Conservation (phyloP, 1,140 invertebrate genomes). For the Ceratina calcarata region DNA sequence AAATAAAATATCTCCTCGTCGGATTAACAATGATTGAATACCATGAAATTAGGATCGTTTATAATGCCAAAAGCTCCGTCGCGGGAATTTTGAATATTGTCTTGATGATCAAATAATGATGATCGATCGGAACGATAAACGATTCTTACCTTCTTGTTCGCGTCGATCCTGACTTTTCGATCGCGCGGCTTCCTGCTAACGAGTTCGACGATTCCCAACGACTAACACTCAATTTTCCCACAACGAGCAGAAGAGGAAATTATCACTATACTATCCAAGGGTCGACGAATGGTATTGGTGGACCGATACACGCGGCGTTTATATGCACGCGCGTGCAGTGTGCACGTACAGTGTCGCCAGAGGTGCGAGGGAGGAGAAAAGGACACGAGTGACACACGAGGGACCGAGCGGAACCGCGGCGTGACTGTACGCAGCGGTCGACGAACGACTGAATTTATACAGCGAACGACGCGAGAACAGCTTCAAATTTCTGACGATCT, state of each 20-base stretch:
- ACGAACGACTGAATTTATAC: conserved; percentile 58
- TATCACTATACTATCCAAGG: conserved; percentile 59
- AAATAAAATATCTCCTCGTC: not conserved
- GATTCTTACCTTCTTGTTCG: conserved; percentile 50
- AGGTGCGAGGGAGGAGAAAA: conserved; percentile 26
- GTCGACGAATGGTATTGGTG: conserved; percentile 43
- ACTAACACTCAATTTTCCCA: conserved; percentile 51
- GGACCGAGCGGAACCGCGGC: conserved; percentile 5
- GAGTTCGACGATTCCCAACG: conserved; percentile 47
- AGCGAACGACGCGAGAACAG: not conserved
- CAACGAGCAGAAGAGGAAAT: conserved; percentile 56
- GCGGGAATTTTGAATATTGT: too few relatives aligned
- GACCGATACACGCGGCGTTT: not conserved
- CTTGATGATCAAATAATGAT: too few relatives aligned
- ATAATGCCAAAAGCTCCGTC: too few relatives aligned
- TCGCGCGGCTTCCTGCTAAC: conserved; percentile 18
- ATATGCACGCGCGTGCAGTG: not conserved
- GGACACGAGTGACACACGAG: conserved; percentile 17
- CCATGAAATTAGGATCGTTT: too few relatives aligned
- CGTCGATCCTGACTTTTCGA: not conserved
- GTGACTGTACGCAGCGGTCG: conserved; percentile 33
- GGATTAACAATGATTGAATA: too few relatives aligned
- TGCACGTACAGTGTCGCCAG: too few relatives aligned
- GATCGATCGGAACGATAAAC: too few relatives aligned
- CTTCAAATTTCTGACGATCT: conserved; percentile 40